Conservation (phyloP, 2,888 invertebrate species). For the Digitonthophagus gazella region DNA sequence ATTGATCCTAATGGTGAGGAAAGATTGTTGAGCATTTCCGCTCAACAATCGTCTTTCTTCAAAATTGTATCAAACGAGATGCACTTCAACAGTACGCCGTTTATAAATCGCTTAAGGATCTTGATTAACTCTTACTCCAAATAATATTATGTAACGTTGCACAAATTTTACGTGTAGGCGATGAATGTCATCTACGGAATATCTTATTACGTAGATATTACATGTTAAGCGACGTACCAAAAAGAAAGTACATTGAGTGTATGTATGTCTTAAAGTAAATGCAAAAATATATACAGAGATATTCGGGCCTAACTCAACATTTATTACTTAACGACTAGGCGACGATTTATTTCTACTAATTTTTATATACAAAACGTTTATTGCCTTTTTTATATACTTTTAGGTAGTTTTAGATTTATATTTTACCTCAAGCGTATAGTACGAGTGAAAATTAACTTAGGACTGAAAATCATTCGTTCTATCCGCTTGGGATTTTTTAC, state of each 20-base stretch:
- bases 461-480: not conserved
- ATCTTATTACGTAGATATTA: not conserved
- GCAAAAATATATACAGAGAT: not conserved
- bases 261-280: not conserved
- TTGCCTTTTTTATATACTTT: not conserved
- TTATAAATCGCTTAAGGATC: not conserved
- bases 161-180: not conserved
- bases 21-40: not conserved
- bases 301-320: not conserved
- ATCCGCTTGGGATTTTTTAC: no score
- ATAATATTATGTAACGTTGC: not conserved
- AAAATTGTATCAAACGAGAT: not conserved
- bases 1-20: not conserved
- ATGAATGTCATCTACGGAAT: not conserved
- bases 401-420: slow-evolving; percentile 3
- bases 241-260: not conserved
- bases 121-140: slow-evolving; percentile 1
- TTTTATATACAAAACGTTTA: not conserved
- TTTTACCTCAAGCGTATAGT: no score
- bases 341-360: not conserved
- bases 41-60: not conserved
- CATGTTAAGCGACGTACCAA: not conserved
- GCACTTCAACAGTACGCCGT: not conserved
- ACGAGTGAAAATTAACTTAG: no score
- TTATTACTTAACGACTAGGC: not conserved